phyloP scores from a whole-genome alignment of 2,113 vertebrate genomes.

The Picathartes gymnocephalus region DNA sequence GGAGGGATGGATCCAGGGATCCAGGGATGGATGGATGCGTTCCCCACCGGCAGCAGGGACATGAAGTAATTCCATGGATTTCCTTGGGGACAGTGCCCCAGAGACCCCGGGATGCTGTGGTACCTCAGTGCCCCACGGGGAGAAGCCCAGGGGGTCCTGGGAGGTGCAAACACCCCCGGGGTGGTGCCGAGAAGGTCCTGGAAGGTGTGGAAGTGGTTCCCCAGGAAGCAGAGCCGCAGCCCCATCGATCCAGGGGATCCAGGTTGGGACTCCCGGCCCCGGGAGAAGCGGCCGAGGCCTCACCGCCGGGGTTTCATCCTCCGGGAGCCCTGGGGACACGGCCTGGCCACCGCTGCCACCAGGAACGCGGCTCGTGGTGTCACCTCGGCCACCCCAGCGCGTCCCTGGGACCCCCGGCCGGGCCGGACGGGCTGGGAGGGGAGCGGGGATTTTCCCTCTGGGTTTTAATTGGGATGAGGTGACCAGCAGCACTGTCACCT shows the following conservation, averaged over 20 bases:
- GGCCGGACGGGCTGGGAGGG: neutral
- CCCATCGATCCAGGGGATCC: accelerated
- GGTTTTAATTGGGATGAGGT: neutral
- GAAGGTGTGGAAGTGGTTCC: neutral
- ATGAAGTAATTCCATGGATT: accelerated
- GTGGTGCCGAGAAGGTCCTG: accelerated
- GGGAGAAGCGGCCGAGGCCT: neutral
- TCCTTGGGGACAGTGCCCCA: accelerated
- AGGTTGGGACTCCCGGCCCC: accelerated
- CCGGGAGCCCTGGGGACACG: accelerated
- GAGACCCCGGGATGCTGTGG: accelerated
- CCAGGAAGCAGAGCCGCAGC: neutral
- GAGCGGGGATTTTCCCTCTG: neutral
- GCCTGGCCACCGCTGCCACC: neutral
- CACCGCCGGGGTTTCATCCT: constrained; percentile 36
- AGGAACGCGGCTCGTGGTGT: accelerated
- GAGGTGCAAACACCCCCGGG: accelerated
- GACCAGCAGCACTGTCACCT: neutral
- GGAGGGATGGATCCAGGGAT: neutral
- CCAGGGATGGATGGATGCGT: accelerated
- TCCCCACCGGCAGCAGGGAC: neutral
- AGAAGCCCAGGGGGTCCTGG: too few relatives aligned
- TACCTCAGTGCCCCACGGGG: neutral
- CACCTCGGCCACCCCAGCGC: neutral
- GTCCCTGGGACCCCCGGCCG: neutral